Base-by-base conservation (phyloP, 2,888 invertebrate species). In the Hydriomena furcata region DNA sequence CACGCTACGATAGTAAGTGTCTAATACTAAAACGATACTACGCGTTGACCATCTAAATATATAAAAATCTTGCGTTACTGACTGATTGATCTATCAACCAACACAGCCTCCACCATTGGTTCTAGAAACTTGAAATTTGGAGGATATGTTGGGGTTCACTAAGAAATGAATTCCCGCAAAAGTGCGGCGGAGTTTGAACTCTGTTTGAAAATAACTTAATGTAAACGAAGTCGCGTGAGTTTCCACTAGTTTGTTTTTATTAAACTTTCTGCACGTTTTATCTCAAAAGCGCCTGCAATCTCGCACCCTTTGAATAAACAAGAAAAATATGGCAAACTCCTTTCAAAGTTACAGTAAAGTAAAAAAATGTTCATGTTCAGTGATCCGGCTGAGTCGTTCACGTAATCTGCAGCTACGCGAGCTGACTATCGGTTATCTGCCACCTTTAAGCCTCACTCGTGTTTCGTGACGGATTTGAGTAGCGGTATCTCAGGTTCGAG, bases 391-490 rank as follows among this genome's bases (percentile, higher is more conserved):
- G 46, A 51, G 46, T 52, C 37, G 48, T 47, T 40, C 46, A 35
- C 40, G 46, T 56, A 48, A 50, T 52, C 46, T 34, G 41, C 21
- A 36, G 38, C 28, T 41, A 35, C 50, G 44, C 24, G 49, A 47
- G 41, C 42, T 17, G 37, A 30, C 50, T 52, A 57, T 53, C 51
- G 41, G 57, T 50, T 57, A 52, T 54, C 52, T 49, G 54, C 46
- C 46, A 52, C 55, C 47, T 49, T 44, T 35, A 47, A 36, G 37
- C 41, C 44, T 45, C 27, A 32, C 30, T 40, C 38, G 42, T 49
- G 40, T 51, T 24, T 35, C 50, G 8, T 34, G 28, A 41, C 28
- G 46, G 23, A 43, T 51, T 42, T 42, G 17, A 46, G 37, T 36
- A 42, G 24, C 13, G 7, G 10, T 35, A 41, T 11, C 7, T 20